Base-by-base conservation (phyloP, 2,797 vertebrate genomes). In the Corythornis leucogaster region DNA sequence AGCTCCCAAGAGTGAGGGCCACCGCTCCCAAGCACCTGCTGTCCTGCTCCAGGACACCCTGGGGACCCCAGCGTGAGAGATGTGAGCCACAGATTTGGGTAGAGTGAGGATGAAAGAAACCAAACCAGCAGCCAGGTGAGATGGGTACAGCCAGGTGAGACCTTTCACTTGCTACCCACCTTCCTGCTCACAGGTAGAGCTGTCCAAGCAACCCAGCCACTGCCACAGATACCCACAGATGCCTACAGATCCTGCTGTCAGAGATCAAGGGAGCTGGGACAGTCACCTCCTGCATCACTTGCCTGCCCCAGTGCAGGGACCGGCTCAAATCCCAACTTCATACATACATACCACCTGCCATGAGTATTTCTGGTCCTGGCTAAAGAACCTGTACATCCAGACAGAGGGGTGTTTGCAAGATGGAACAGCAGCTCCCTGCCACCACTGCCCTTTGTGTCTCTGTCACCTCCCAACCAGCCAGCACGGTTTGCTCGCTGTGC, bases 61-160 rank as follows among this genome's bases (percentile, higher is more conserved):
- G 22, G 17, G 87, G 58, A 94, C 53, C 68, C 73, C 80, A 28
- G 89, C 57, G 25, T 42, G 75, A 92, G 8, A 68, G 53, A 74
- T 0, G n/a, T 58, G 80, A 93, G 80, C 78, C 62, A n/a, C 24
- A 68, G 33, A 25, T 30, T 21, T 14, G 76, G 83, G 85, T 63
- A 76, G 15, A 68, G 81, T 40, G 86, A 81, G 31, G 48, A 73
- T 45, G 38, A 62, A 16, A 75, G 62, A 46, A 54, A 55, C 15
- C 57, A 68, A 75, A 87, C 75, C 79, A 75, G 90, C 87, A 92
- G 89, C 74, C 89, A 80, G 53, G 61, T 82, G 88, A 93, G 79
- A 57, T 46, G 78, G 81, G 66, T 69, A 54, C 77, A 93, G 86
- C 73, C 89, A 88, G 48, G 80, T 69, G 91, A 89, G 54, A 63